Evolutionary conservation across 2,113 vertebrate genomes (phyloP).

Genomic region (Chloropsis cyanopogon): DNA sequence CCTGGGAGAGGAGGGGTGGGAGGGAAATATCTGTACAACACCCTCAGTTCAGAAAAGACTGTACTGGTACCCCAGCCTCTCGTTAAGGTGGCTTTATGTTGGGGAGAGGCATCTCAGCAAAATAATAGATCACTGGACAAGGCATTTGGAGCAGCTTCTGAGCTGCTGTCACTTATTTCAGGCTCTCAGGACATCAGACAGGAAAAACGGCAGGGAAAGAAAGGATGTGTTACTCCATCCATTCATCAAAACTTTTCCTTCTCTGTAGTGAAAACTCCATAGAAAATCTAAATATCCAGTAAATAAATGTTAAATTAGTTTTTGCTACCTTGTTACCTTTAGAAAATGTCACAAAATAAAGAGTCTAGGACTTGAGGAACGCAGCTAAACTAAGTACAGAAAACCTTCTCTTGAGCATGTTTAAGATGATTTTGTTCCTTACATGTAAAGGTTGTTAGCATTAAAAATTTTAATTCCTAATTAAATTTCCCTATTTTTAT

Average conservation of each 20-base stretch:
- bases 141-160: neutral
- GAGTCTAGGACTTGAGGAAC: neutral
- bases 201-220: neutral
- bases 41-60: neutral
- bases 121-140: fast-evolving
- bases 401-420: neutral
- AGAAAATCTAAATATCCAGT: neutral
- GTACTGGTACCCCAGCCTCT: neutral
- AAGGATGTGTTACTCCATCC: neutral
- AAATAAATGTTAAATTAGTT: neutral
- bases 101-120: neutral
- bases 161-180: neutral
- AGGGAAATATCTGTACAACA: neutral
- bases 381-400: neutral
- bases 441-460: neutral
- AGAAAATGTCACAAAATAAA: neutral
- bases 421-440: neutral
- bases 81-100: neutral
- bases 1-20: neutral
- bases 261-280: neutral
- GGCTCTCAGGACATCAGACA: neutral
- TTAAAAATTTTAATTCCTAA: neutral
- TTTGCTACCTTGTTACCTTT: neutral
- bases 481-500: neutral
- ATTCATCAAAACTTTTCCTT: neutral